Evolutionary conservation across 2,888 invertebrate genomes (phyloP), one percentile per base, ranked within the genome.

Genomic region (Druceiella hillmani): DNA sequence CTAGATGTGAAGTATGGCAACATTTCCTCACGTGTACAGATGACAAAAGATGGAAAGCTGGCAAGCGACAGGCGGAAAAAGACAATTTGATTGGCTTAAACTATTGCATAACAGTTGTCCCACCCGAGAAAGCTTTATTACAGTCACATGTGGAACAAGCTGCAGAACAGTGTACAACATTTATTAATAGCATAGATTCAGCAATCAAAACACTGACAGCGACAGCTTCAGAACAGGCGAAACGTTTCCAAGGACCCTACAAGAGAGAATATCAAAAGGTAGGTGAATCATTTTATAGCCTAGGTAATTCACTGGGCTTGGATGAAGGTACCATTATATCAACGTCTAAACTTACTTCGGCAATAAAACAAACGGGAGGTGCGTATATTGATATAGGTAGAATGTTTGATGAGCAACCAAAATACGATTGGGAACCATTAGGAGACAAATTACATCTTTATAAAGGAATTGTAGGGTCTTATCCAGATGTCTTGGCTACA

Each of bases 1-100:
- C 93, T 2, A 82, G 81, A 51, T 85, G 85, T 54, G 88, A 90
- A 49, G 97, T 97, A 0, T 97, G 95, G 90, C 82, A 87, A 57
- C 98, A 99, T 62, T 99, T 99, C 62, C 78, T 99, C 33, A 92
- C 92, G 2, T 97, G 97, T 59, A 94, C 91, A 4, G 97, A 98
- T 66, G 97, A 94, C 53, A 95, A 94, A 62, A 81, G 87, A 50
- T 99, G 98, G 98, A 99, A 99, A 67, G 80, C 79, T 31, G 98
- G 98, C 3, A 98, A 98, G 64, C 74, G 98, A 45, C 83, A 82
- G 62, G 97, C 98, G 1, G 98, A 99, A 64, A 87, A 86, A 55
- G 98, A 99, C 62, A 86, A 89, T 52, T 77, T 92, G 45, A 74
- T 88, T 50, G 93, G 93, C 4, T 86, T 89, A 16, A 89, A 86